A percentile compares a stretch with the other conserved stretches of the same genome.
These are phyloP conservation scores for Liasis olivaceus DNA, from an alignment of 2,797 vertebrate genomes.

Conservation along the genomic window DNA sequence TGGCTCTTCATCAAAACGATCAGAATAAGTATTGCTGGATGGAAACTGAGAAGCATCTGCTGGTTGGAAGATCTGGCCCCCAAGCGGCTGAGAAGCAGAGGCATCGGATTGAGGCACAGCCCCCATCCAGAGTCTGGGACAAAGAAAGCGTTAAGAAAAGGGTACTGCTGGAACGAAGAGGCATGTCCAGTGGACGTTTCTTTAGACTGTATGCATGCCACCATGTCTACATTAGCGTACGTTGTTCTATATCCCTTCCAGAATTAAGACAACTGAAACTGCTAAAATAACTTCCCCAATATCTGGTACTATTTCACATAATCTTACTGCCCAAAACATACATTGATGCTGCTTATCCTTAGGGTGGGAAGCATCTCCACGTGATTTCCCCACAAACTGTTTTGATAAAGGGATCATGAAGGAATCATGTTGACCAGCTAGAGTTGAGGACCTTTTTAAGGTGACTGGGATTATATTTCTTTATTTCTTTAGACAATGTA, in stretches of 20 bases:
- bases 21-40: conserved; percentile 41
- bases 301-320: not conserved
- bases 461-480: not conserved
- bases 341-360: not conserved
- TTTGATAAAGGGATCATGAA: not conserved
- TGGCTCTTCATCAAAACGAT: conserved; percentile 75
- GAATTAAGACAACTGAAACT: not conserved
- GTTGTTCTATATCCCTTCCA: not conserved
- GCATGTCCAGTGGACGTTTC: not conserved
- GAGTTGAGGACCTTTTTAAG: not conserved
- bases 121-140: conserved; percentile 47
- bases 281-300: no score
- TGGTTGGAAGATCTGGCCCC: conserved; percentile 72
- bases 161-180: not conserved
- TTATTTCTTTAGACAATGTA: not conserved
- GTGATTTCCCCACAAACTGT: not conserved
- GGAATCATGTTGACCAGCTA: not conserved
- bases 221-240: not conserved
- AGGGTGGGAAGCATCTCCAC: not conserved
- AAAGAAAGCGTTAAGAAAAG: not conserved
- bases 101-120: not conserved
- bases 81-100: conserved; percentile 50
- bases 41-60: not conserved
- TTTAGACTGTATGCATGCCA: not conserved
- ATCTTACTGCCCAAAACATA: not conserved